Conservation (phyloP, 2,113 vertebrate genomes). For the Amphilophus citrinellus region DNA sequence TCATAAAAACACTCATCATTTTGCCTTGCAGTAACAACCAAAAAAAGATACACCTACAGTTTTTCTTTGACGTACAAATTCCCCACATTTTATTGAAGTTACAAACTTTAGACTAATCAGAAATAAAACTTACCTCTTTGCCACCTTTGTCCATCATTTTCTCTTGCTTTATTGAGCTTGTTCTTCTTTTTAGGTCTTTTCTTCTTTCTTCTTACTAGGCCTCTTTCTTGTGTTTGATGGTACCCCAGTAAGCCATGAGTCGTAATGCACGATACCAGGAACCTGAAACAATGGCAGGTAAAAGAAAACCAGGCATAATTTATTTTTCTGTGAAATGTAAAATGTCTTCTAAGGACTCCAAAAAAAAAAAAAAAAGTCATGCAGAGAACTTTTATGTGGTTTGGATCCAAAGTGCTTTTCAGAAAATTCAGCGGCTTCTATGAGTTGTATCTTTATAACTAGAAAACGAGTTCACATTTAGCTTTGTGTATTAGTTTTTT, state of each 20-base stretch:
- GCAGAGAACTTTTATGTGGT: neutral
- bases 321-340: neutral
- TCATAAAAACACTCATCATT: neutral
- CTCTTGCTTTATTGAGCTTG: neutral
- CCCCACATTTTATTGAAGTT: neutral
- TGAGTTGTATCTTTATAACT: neutral
- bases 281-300: neutral
- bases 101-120: neutral
- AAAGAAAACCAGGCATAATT: neutral
- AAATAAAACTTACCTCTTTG: neutral
- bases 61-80: neutral
- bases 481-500: neutral
- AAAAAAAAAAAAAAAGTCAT: neutral
- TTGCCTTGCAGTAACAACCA: neutral
- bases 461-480: neutral
- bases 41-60: neutral
- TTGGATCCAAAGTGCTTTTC: conserved; percentile 14
- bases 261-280: neutral
- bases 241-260: neutral
- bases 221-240: neutral
- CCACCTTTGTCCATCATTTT: neutral
- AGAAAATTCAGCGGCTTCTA: neutral
- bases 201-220: neutral
- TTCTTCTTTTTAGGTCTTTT: neutral
- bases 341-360: neutral